These are phyloP conservation scores for Euplexia lucipara DNA, from an alignment of 2,888 invertebrate genomes.

Conservation along the genomic window DNA sequence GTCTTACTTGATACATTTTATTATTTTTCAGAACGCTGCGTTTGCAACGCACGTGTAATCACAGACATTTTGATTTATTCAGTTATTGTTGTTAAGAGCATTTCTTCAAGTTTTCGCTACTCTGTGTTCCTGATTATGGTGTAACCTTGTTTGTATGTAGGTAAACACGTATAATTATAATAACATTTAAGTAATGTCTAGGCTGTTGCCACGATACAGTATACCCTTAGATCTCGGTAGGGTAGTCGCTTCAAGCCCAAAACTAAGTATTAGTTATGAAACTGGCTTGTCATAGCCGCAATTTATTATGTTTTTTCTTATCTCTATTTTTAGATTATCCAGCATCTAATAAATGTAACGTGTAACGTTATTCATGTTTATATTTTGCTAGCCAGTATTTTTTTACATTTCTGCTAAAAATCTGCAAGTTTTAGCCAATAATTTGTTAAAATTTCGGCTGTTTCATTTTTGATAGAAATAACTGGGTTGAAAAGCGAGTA, in stretches of 20 bases:
- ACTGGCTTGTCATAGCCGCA: background rate
- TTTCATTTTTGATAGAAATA: conserved; percentile 23
- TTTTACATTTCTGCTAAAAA: conserved; percentile 10
- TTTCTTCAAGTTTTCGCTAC: conserved; percentile 65
- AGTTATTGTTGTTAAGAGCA: conserved; percentile 72
- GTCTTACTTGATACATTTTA: conserved; percentile 22
- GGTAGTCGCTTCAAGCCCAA: conserved; percentile 41
- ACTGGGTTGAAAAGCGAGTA: conserved; percentile 44
- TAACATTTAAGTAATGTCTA: conserved; percentile 68
- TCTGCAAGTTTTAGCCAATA: background rate
- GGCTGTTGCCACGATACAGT: conserved; percentile 55
- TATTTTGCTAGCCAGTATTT: too few relatives aligned
- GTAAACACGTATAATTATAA: conserved; percentile 70
- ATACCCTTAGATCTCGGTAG: conserved; percentile 53
- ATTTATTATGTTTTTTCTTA: background rate
- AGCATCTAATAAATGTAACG: too few relatives aligned
- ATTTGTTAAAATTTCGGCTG: background rate
- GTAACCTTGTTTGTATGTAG: conserved; percentile 69
- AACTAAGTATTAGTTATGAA: background rate
- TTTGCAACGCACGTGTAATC: conserved; percentile 19
- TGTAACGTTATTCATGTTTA: too few relatives aligned
- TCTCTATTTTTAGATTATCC: background rate
- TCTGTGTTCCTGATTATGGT: conserved; percentile 70
- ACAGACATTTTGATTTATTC: conserved; percentile 40
- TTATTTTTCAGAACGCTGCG: conserved; percentile 19